Base-by-base conservation (phyloP, 2,888 invertebrate species). In the Xiphydria camelus region DNA sequence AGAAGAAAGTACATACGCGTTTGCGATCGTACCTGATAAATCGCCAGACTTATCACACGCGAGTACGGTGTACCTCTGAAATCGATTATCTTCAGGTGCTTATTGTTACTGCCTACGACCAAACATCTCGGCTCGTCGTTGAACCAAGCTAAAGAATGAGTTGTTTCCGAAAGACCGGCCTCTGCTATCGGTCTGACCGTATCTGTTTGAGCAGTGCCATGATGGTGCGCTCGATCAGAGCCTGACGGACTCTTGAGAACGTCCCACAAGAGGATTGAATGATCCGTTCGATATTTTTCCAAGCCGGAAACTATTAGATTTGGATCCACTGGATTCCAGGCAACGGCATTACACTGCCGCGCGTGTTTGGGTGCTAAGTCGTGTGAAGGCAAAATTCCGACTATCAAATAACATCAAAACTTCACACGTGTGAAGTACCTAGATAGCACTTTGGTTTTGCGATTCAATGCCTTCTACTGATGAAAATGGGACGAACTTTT, bases 181-280 rank as follows among this genome's bases (percentile, higher is more conserved):
- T 93, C 92, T 4, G 85, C 81, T 3, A 87, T 64, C 0, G 89
- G 88, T 55, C 81, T 79, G 1, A 79, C 66, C 1, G 79, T 63
- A 47, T 85, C 85, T 44, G 65, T 75, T 71, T 70, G 81, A 59
- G 73, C 78, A 62, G 61, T 69, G 2, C 68, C 57, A 23, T 62
- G 57, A 33, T 73, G 70, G 47, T 72, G 72, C 54, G 70, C 67
- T 20, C 57, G 60, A 19, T 77, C 65, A 38, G 63, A 66, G 22
- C 75, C 74, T 0, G 75, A 70, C 0, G 80, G 75, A 61, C 78
- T 77, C 58, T 80, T 81, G 31, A 77, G 72, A 10, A 91, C 86
- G 75, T 97, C 95, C 94, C 95, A 97, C 34, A 96, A 81, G 4
- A 92, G 80, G 26, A 96, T 85, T 46, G 91, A 92, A 71, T 88